Evolutionary conservation across 2,888 invertebrate genomes (phyloP), one percentile per base, ranked within the genome.

Genomic region (Latrodectus elegans): DNA sequence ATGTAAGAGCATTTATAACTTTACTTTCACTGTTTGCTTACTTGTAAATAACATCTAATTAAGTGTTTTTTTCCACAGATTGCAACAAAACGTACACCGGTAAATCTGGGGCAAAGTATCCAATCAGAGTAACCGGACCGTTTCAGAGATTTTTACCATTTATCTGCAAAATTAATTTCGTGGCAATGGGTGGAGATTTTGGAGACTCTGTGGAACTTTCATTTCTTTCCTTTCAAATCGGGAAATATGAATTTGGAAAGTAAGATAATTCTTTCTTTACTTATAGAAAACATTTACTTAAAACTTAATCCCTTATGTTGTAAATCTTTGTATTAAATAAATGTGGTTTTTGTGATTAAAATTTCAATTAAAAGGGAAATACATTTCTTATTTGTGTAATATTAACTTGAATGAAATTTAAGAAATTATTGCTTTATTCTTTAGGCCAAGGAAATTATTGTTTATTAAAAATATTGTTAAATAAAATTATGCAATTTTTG

Each of bases 61-160:
- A 22, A 22, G 22, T 22, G 22, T 22, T 38, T 73, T 51, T 14
- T 49, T 15, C 76, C 93, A 81, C 94, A 96, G 96, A 95, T 70
- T 96, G 96, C 93, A 96, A 96, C 93, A 94, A 95, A 91, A 96
- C 96, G 26, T 95, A 95, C 92, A 95, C 95, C 93, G 96, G 96
- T 0, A 95, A 95, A 91, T 95, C 95, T 79, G 96, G 96, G 0
- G 94, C 95, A 89, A 96, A 96, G 51, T 96, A 96, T 93, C 89
- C 89, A 52, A 92, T 96, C 91, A 95, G 95, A 92, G 94, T 96
- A 89, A 94, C 95, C 86, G 94, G 95, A 90, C 96, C 96, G 51
- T 93, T 94, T 78, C 95, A 95, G 92, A 95, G 95, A 91, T 94
- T 95, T 91, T 94, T 96, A 89, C 96, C 96, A 51, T 96, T 96